These are phyloP conservation scores for Villa cingulata DNA, from an alignment of 2,888 invertebrate genomes.

Conservation along the genomic window DNA sequence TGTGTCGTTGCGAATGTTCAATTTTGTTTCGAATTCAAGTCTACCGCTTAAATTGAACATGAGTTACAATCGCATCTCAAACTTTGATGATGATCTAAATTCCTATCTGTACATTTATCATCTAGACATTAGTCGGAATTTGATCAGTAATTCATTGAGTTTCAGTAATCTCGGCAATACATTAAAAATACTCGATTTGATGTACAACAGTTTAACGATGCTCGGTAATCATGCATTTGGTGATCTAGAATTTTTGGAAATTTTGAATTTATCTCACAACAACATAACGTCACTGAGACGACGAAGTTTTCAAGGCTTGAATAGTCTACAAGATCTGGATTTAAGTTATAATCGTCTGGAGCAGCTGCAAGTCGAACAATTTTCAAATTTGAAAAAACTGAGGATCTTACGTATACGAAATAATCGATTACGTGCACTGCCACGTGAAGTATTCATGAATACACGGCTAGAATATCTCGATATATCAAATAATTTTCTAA, in stretches of 20 bases:
- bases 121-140: slow-evolving; percentile 58
- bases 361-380: slow-evolving; percentile 66
- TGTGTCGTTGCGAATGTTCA: slow-evolving; percentile 52
- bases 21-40: slow-evolving; percentile 51
- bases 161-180: slow-evolving; percentile 49
- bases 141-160: slow-evolving; percentile 49
- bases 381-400: slow-evolving; percentile 59
- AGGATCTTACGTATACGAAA: slow-evolving; percentile 58
- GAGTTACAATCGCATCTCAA: slow-evolving; percentile 47
- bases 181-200: slow-evolving; percentile 54
- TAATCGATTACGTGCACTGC: slow-evolving; percentile 59
- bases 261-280: slow-evolving; percentile 60
- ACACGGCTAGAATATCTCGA: slow-evolving; percentile 69
- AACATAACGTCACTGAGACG: slow-evolving; percentile 56
- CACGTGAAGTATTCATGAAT: slow-evolving; percentile 65
- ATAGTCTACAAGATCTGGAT: slow-evolving; percentile 63
- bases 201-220: slow-evolving; percentile 56
- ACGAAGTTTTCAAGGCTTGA: slow-evolving; percentile 62
- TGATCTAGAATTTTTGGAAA: slow-evolving; percentile 54
- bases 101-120: slow-evolving; percentile 47
- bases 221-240: slow-evolving; percentile 64
- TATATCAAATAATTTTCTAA: slow-evolving; percentile 62
- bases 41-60: slow-evolving; percentile 60
- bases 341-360: slow-evolving; percentile 62
- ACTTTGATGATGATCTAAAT: slow-evolving; percentile 31